phyloP scores from a whole-genome alignment of 2,113 vertebrate genomes.

The Hippocampus barbouri region DNA sequence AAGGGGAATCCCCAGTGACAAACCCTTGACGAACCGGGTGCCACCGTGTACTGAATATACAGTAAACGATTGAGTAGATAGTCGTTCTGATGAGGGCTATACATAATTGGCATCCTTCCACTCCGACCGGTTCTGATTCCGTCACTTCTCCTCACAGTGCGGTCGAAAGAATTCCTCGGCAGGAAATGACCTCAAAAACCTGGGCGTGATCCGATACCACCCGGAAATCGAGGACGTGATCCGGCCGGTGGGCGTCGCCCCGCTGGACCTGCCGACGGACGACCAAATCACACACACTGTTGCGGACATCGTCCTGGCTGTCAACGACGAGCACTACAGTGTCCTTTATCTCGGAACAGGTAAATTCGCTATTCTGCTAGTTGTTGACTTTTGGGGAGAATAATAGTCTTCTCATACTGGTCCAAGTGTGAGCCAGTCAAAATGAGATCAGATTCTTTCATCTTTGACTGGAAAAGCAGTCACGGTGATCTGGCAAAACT shows the following conservation, averaged over 20 bases:
- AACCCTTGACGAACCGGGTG: too few species aligned
- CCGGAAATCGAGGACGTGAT: conserved; percentile 77
- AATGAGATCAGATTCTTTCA: not conserved
- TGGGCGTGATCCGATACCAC: conserved; percentile 70
- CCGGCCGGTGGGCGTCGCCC: conserved; percentile 63
- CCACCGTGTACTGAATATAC: too few species aligned
- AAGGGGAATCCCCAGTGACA: too few species aligned
- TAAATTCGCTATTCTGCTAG: conserved; percentile 15
- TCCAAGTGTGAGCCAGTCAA: not conserved
- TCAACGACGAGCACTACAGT: conserved; percentile 76
- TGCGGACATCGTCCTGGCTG: conserved; percentile 69
- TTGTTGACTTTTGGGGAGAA: too few species aligned
- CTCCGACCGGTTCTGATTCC: not conserved
- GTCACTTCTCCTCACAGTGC: conserved; percentile 56
- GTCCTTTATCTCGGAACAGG: conserved; percentile 78
- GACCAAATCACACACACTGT: conserved; percentile 74
- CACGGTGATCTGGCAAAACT: too few species aligned
- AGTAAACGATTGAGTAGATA: too few species aligned
- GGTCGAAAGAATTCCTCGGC: conserved; percentile 55
- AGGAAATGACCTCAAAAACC: conserved; percentile 62
- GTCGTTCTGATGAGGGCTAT: not conserved
- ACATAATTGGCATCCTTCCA: not conserved
- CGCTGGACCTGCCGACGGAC: conserved; percentile 69
- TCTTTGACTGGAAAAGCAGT: not conserved
- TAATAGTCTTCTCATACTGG: too few species aligned